Conservation (phyloP, 2,888 invertebrate genomes). For the Abrostola tripartita region DNA sequence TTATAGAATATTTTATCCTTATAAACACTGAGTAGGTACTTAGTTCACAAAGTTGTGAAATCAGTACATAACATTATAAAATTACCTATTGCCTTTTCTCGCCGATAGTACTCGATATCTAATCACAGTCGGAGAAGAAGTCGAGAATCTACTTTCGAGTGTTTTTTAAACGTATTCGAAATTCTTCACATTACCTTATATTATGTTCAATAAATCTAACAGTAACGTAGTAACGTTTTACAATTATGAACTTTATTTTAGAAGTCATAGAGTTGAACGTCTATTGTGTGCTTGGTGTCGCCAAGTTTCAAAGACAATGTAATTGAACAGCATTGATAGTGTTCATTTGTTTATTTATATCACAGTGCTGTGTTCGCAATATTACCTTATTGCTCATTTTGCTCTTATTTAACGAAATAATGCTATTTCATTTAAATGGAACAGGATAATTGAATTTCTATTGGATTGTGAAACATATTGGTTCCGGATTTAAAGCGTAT, state of each 20-base stretch:
- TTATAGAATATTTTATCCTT: too few species aligned
- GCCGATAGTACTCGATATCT: neutral
- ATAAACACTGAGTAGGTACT: too few species aligned
- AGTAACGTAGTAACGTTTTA: too few species aligned
- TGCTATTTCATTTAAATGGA: neutral
- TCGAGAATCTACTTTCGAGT: neutral
- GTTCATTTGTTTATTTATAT: neutral
- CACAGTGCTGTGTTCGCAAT: neutral
- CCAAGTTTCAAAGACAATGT: neutral
- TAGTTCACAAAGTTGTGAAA: too few species aligned
- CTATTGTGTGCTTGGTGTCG: too few species aligned
- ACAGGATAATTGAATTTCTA: neutral
- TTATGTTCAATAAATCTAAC: too few species aligned
- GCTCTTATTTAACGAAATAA: neutral
- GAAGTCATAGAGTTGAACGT: too few species aligned
- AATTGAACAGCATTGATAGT: neutral
- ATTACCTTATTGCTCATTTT: neutral
- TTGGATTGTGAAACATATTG: neutral
- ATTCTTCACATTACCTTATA: neutral
- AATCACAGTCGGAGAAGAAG: conserved; percentile 1
- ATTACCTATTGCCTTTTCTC: neutral
- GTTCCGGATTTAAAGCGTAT: too few species aligned
- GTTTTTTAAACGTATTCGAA: neutral
- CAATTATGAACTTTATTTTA: too few species aligned
- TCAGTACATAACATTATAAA: neutral